Conservation (phyloP, 2,797 vertebrate genomes). For the Cirrhinus mrigala region DNA sequence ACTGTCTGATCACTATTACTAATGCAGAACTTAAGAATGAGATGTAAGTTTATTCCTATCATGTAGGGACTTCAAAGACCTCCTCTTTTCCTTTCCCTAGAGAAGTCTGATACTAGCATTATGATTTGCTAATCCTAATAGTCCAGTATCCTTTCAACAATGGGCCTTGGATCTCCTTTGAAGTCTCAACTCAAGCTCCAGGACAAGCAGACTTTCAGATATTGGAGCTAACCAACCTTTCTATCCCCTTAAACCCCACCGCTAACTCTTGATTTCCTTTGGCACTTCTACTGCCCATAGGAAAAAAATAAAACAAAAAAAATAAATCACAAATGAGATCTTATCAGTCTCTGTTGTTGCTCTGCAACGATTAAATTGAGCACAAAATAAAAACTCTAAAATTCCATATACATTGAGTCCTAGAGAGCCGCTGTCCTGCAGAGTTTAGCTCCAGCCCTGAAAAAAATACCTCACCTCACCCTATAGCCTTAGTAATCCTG, state of each 20-base stretch:
- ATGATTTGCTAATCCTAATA: constrained; percentile 51
- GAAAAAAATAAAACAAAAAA: neutral
- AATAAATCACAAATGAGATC: neutral
- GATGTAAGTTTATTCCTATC: constrained; percentile 54
- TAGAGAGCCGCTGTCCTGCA: no score
- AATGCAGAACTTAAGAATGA: constrained; percentile 46
- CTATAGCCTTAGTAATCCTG: no score
- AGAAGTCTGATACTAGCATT: constrained; percentile 51
- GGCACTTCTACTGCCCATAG: neutral
- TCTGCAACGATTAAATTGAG: neutral
- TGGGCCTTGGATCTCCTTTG: constrained; percentile 42
- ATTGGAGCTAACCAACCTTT: constrained; percentile 21
- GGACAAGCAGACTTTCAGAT: constrained; percentile 29
- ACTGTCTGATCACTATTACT: constrained; percentile 51
- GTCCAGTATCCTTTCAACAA: constrained; percentile 55
- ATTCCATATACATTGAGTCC: no score
- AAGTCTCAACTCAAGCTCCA: constrained; percentile 49
- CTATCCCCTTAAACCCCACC: constrained; percentile 24
- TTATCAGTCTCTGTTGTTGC: neutral
- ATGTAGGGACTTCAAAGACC: constrained; percentile 56
- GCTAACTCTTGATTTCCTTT: constrained; percentile 11
- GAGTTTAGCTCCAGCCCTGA: no score
- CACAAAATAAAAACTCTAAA: no score
- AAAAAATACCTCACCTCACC: no score
- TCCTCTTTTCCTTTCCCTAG: constrained; percentile 6